phyloP scores from a whole-genome alignment of 2,888 invertebrate species.

The Aphodius sticticus region DNA sequence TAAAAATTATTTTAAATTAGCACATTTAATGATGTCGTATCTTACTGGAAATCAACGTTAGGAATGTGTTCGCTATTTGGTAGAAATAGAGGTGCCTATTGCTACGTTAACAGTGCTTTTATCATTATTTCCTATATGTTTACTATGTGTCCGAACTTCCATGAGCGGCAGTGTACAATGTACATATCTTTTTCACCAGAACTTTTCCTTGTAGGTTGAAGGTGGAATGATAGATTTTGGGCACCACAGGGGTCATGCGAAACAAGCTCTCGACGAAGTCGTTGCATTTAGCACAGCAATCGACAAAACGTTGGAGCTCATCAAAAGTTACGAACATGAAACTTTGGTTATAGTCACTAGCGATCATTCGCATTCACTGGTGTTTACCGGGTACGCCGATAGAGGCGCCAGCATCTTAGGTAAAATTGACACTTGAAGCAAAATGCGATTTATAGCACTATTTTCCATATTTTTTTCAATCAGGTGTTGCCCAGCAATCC shows the following conservation, averaged over 20 bases:
- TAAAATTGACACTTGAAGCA: conserved; percentile 49
- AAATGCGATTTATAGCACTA: no score
- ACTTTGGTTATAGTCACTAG: conserved; percentile 87
- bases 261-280: conserved; percentile 80
- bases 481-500: conserved; percentile 71
- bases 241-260: conserved; percentile 83
- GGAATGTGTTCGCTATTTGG: no score
- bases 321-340: conserved; percentile 62
- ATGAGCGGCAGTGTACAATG: no score
- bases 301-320: conserved; percentile 67
- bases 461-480: conserved; percentile 26
- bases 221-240: conserved; percentile 88
- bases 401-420: conserved; percentile 77
- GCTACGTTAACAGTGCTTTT: no score
- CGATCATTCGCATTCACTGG: conserved; percentile 82
- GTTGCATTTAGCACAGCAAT: conserved; percentile 83
- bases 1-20: no score
- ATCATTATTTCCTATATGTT: no score
- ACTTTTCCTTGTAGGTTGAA: conserved; percentile 80
- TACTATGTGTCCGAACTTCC: no score
- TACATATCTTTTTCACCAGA: no score
- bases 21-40: no score
- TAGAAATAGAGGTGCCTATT: no score
- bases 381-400: conserved; percentile 79
- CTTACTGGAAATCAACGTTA: no score